These are phyloP conservation scores for Mus musculus DNA, from an alignment of 2,113 vertebrate genomes.

Conservation along the genomic window GRCm39 chr7:101118001-101118500, in stretches of 20 bases:
- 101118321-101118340: neutral
- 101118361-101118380: neutral
- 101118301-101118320: constrained; percentile 48
- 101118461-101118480: constrained; percentile 10
- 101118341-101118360: neutral
- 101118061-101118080: neutral
- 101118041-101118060: neutral
- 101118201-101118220: neutral
- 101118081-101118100: neutral
- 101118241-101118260: neutral
- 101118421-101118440: constrained; percentile 8
- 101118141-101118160: neutral
- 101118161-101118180: neutral
- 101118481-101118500: neutral
- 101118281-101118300: neutral
- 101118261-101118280: neutral
- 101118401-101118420: constrained; percentile 4
- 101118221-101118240: neutral
- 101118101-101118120: neutral
- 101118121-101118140: neutral
- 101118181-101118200: neutral
- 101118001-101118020: neutral
- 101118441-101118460: constrained; percentile 43
- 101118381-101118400: neutral
- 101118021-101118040: neutral